Base-by-base conservation (phyloP, 2,888 invertebrate genomes). In the Branchinecta sandiegonensis region DNA sequence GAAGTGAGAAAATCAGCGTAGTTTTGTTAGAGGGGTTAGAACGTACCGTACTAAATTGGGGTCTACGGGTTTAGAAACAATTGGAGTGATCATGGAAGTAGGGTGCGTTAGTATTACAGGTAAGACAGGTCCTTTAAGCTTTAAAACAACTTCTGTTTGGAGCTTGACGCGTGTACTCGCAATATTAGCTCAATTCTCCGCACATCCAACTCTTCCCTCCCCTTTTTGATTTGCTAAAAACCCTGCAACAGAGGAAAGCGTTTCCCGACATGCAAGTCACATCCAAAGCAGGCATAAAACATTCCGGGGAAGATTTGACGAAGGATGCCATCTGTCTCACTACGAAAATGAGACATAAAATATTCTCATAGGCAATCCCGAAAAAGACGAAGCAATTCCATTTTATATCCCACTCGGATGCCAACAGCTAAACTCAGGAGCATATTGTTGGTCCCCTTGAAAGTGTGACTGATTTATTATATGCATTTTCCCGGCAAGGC, bases 311-410 rank as follows among this genome's bases (percentile, higher is more conserved):
- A 56, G 63, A 56, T 56, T 56, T 56, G 63, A 56, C 63, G 12
- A 56, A 56, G 23, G 63, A 56, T n/a, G 63, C 63, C 63, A 56
- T 56, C 63, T 56, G 63, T 56, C 63, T 56, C 63, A n/a, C 23
- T 10, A 56, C 8, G 63, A 56, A 56, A 56, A 56, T 56, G n/a
- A 56, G 63, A 56, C 63, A 56, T 56, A 56, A 56, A 56, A 56
- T 56, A 56, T 56, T 56, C 63, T 56, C 63, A 56, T 56, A 56
- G 63, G 63, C 63, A 56, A 56, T 56, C 63, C 63, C 23, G 10
- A 23, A 23, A 23, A 56, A 56, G 23, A 56, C 9, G 14, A 56
- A 56, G 63, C 63, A 17, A 56, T 56, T 56, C n/a, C 63, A 56
- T n/a, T 56, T 56, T 56, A 56, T 56, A 56, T 56, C 63, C 23